A percentile compares a stretch with the other conserved stretches of the same genome.
Conservation (phyloP, 2,113 vertebrate genomes). For the Chaetops frenatus region DNA sequence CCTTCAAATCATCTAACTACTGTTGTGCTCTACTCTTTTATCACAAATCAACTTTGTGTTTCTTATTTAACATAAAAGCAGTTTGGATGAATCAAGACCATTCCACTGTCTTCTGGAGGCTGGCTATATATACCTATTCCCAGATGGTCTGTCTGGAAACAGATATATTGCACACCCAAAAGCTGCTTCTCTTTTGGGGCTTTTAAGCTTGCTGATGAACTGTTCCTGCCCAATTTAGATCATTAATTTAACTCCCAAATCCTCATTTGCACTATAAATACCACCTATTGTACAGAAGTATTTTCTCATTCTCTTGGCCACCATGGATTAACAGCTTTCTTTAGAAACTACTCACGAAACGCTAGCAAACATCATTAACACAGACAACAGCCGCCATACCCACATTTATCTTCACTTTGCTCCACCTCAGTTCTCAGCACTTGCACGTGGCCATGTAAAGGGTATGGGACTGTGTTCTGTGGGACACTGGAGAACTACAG, state of each 20-base stretch:
- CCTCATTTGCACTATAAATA: not conserved
- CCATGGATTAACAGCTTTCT: not conserved
- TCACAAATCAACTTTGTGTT: not conserved
- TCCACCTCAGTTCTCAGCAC: not conserved
- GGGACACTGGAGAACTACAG: not conserved
- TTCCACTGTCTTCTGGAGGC: not conserved
- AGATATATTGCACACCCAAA: not conserved
- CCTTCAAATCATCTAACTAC: not conserved
- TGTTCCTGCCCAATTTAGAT: not conserved
- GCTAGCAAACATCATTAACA: not conserved
- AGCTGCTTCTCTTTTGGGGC: not conserved
- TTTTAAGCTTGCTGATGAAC: not conserved
- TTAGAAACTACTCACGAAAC: not conserved
- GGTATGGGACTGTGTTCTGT: not conserved
- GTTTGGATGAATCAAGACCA: not conserved
- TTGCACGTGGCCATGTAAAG: accelerated
- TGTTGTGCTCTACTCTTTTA: not conserved
- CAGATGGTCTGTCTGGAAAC: not conserved
- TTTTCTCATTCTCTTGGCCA: not conserved
- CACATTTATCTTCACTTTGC: not conserved
- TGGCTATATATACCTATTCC: not conserved
- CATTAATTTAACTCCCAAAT: not conserved
- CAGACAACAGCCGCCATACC: not conserved
- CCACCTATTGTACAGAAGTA: not conserved
- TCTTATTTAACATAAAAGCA: not conserved